A percentile compares a stretch with the other conserved stretches of the same genome.
phyloP scores from a whole-genome alignment of 2,888 invertebrate genomes.

The Drosophila paramelanica region DNA sequence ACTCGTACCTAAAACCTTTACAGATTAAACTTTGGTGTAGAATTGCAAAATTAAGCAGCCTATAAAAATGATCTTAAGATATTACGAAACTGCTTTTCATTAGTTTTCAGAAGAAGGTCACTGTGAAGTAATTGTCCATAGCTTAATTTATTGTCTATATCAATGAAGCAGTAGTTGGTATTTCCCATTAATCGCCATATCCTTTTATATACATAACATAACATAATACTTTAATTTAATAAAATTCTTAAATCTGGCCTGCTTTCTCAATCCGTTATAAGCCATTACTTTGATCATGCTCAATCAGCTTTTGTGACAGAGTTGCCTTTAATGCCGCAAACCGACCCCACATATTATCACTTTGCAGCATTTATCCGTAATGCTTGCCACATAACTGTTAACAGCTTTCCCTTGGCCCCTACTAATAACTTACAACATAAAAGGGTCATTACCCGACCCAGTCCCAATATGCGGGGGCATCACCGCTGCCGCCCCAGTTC shows the following conservation, averaged over 20 bases:
- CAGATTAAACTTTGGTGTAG: too few species aligned
- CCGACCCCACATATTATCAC: slow-evolving; percentile 14
- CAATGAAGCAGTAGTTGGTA: background rate
- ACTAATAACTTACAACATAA: slow-evolving; percentile 44
- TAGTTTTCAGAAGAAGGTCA: too few species aligned
- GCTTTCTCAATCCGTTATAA: background rate
- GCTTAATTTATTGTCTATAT: background rate
- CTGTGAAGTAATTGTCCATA: background rate
- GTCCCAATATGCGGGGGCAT: background rate
- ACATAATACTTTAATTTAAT: background rate
- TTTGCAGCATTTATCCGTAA: slow-evolving; percentile 37
- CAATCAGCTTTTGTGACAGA: background rate
- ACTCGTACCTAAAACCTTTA: background rate
- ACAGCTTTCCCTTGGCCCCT: slow-evolving; percentile 36
- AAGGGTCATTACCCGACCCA: slow-evolving; percentile 51
- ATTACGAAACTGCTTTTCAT: too few species aligned
- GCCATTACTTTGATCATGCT: background rate
- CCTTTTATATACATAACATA: background rate
- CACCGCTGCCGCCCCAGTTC: slow-evolving; percentile 23
- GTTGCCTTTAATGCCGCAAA: background rate
- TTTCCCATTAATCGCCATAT: too few species aligned
- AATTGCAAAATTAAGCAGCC: background rate
- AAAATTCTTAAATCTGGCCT: background rate
- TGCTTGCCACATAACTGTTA: slow-evolving; percentile 15
- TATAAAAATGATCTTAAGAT: too few species aligned